Evolutionary conservation across 2,888 invertebrate species (phyloP).

Genomic region (Carcina quercana): DNA sequence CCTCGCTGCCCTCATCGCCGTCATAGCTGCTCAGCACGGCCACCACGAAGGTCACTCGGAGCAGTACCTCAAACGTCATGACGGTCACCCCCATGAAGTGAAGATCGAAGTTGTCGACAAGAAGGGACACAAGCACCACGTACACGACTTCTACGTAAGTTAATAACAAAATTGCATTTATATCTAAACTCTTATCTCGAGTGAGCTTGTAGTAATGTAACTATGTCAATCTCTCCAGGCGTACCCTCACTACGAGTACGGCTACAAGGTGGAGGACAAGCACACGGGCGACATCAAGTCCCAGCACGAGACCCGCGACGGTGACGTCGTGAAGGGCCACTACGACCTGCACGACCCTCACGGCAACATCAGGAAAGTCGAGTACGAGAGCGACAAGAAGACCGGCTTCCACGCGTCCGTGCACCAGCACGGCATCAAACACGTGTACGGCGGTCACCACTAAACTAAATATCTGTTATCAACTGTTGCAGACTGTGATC

Average conservation of each 20-base stretch:
- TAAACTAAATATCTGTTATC: too few species aligned
- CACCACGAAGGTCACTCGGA: slow-evolving; percentile 3
- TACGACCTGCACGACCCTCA: slow-evolving; percentile 58
- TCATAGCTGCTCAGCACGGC: not conserved
- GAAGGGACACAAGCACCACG: too few species aligned
- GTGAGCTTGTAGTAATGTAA: too few species aligned
- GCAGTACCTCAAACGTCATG: slow-evolving; percentile 12
- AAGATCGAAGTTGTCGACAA: too few species aligned
- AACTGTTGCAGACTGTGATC: too few species aligned
- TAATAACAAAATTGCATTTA: too few species aligned
- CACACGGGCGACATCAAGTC: slow-evolving; percentile 74
- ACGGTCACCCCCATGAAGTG: too few species aligned
- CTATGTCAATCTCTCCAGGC: slow-evolving; percentile 24
- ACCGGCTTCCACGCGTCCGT: too few species aligned
- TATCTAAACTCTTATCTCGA: too few species aligned
- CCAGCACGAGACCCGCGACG: slow-evolving; percentile 69
- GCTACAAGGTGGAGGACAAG: slow-evolving; percentile 65
- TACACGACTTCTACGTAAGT: too few species aligned
- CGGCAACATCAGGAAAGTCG: slow-evolving; percentile 70
- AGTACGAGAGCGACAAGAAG: slow-evolving; percentile 69
- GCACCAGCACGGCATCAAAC: too few species aligned
- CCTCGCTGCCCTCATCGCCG: not conserved
- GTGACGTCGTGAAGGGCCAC: slow-evolving; percentile 75
- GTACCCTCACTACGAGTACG: slow-evolving; percentile 69
- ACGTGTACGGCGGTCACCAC: too few species aligned